phyloP scores from a whole-genome alignment of 2,797 vertebrate genomes.

The Salmo trutta region DNA sequence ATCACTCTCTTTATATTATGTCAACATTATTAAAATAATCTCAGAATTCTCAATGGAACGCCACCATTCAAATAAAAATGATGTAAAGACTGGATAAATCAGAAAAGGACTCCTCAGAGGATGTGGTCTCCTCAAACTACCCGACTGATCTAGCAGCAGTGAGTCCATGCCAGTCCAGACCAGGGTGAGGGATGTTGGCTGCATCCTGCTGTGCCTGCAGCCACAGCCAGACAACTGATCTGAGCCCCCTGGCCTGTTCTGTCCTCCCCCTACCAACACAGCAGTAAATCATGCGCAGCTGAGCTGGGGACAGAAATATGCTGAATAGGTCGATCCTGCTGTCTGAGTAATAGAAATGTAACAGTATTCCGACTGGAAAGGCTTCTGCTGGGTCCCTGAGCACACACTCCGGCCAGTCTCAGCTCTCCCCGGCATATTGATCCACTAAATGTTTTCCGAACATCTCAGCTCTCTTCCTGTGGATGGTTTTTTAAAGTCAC shows the following conservation, averaged over 20 bases:
- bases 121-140: too few relatives aligned
- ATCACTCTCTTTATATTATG: not conserved
- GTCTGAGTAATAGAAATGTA: conserved; percentile 83
- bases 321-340: conserved; percentile 75
- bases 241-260: conserved; percentile 42
- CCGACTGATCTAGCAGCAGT: not conserved
- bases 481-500: conserved; percentile 81
- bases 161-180: not conserved
- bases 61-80: too few relatives aligned
- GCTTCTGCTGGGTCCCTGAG: conserved; percentile 45
- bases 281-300: conserved; percentile 80
- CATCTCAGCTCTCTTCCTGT: conserved; percentile 77
- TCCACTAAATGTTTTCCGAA: conserved; percentile 81
- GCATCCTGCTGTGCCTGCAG: conserved; percentile 5
- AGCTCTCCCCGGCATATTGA: conserved; percentile 76
- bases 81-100: too few relatives aligned
- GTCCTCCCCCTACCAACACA: conserved; percentile 51
- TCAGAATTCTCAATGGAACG: not conserved
- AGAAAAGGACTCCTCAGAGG: too few relatives aligned
- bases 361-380: conserved; percentile 79
- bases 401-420: conserved; percentile 55
- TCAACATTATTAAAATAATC: not conserved
- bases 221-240: conserved; percentile 33
- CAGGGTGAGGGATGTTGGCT: conserved; percentile 29
- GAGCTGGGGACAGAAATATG: conserved; percentile 78